Base-by-base conservation (phyloP, 2,113 vertebrate genomes). In the Cinclus cinclus region DNA sequence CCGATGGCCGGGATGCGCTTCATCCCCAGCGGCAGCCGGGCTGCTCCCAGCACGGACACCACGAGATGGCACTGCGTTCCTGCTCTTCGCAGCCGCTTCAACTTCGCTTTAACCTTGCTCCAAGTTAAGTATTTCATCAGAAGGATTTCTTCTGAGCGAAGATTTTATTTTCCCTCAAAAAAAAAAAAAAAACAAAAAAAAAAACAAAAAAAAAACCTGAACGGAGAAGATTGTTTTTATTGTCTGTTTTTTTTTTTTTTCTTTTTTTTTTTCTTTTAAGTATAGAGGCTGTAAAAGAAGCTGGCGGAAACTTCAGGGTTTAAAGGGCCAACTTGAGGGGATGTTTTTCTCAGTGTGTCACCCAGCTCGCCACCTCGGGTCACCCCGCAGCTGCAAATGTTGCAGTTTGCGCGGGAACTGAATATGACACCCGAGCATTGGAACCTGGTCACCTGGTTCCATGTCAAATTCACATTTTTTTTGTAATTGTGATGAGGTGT, bases 51-150 rank as follows among this genome's bases (percentile, higher is more conserved):
- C 15, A 0, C 79, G 53, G 2, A 2, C 41, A 93, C 98, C 98
- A 97, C 97, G 90, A 98, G 98, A 96, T 98, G 98, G 98, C 98
- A 97, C 78, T 97, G 97, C 94, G 8, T 17, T 44, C 96, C 96
- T 89, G 87, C 94, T 59, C 81, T 98, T 97, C 30, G 3, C 62
- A 89, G 59, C 92, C 16, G 87, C 84, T 15, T 7, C 88, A 11
- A 25, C 81, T 89, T 67, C 3, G 5, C 3, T 63, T 80, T 58
- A 85, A 90, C 85, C 90, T 97, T 95, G 92, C 71, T 90, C 74
- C 17, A 7, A 95, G 76, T 67, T 69, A 58, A 93, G 88, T 62
- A 55, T 95, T 97, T 90, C 84, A 92, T 97, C 94, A 92, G 75
- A 76, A 89, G 83, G 84, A 84, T 90, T 94, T 94, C 93, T 96